Evolutionary conservation across 2,888 invertebrate genomes (phyloP), one percentile per base, ranked within the genome.

Genomic region (Caenorhabditis plicata): DNA sequence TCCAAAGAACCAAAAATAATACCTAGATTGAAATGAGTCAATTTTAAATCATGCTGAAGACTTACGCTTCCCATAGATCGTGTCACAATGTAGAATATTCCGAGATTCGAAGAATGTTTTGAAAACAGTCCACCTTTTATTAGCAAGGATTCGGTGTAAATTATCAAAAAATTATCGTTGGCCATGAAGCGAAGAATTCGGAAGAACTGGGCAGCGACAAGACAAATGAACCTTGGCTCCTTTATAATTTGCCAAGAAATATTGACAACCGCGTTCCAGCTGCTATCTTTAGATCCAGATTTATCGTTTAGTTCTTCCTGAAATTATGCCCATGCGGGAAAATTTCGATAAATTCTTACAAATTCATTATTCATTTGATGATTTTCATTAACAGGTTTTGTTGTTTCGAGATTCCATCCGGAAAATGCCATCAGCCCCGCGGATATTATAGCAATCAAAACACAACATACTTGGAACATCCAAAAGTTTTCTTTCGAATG

Each of bases 401-500:
- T 52, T 39, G 46, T 47, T 41, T 48, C 57, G 51, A 50, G 43
- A 42, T 44, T 38, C 22, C 38, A 48, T 32, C 55, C 55, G 5
- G 49, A 73, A 71, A 22, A 50, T 0, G 40, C 40, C 54, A 62
- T 48, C 13, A 48, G 20, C 1, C 42, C 61, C 11, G 63, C 62
- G 7, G 79, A 69, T 2, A 79, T 19, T 3, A 78, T 17, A 4
- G 81, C 80, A 5, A 83, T 63, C 1, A 69, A 45, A 2, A 81
- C 65, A 15, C 74, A 72, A 11, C 66, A 69, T 1, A 74, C 32
- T 64, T 82, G 82, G 60, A 83, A 83, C 2, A 64, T 54, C 17
- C 50, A 47, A 42, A 80, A 82, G 43, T 81, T 64, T 20, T 80
- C 68, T 41, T 82, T 61, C 40, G 80, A 78, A 38, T 77, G 55